Base-by-base conservation (phyloP, 2,888 invertebrate species). In the Drosophila kuntzei region DNA sequence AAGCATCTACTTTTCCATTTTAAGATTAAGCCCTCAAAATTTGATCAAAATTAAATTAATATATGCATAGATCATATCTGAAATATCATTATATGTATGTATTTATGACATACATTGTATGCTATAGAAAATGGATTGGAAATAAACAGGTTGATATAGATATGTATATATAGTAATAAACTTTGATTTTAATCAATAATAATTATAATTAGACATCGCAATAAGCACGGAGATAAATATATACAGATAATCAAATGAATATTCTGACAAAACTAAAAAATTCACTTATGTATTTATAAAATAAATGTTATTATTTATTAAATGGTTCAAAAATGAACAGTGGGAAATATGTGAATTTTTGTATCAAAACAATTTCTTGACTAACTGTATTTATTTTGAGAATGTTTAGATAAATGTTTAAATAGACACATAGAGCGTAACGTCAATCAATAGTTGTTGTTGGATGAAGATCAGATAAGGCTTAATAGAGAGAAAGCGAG, bases 401-500 rank as follows among this genome's bases (percentile, higher is more conserved):
- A 53, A 53, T 18, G 34, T 34, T 53, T 29, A 20, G 20, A 32
- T 41, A 53, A 20, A 37, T 5, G 29, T 18, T 39, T 29, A 51
- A 16, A 51, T 43, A 55, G 25, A 44, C 18, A 58, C 44, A 39
- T 14, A 68, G 36, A 51, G 18, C 25, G 8, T 29, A 32, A 57
- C 11, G 27, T n/a, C 14, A n/a, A 34, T n/a, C 14, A n/a, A 34
- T 39, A 47, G 29, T 41, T 53, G 11, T 43, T 14, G 9, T n/a
- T 12, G 14, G 11, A 50, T 68, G 43, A 34, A 58, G 44, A 41
- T 50, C 39, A 72, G 44, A 18, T 16, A 16, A 57, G 22, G 27
- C 25, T 57, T 41, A 36, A 71, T 47, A 37, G 16, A 51, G 18
- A 58, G 29, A 32, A 14, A 32, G 32, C 32, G 29, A 34, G n/a